These are phyloP conservation scores for Parasteatoda tepidariorum DNA, from an alignment of 1,140 invertebrate genomes.

Conservation along the genomic window DNA sequence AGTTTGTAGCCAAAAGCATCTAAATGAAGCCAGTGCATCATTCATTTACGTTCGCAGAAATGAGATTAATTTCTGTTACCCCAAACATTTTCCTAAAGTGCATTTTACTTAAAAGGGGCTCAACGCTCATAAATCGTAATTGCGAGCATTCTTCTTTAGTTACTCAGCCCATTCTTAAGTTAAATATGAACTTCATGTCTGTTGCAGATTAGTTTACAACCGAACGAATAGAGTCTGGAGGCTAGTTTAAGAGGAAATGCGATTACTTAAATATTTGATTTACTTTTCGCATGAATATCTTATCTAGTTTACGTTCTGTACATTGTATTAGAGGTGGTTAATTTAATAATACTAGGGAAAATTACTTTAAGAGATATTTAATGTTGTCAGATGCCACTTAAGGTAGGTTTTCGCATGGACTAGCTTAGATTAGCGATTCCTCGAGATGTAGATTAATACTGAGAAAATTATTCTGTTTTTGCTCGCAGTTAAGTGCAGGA, in stretches of 20 bases:
- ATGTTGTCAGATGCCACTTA: background rate
- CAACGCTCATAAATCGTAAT: conserved; percentile 5
- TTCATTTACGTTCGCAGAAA: background rate
- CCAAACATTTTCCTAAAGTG: background rate
- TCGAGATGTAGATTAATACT: no score
- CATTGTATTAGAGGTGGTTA: background rate
- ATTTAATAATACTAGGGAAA: conserved; percentile 3
- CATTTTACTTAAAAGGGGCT: background rate
- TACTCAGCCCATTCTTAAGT: background rate
- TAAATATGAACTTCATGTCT: conserved; percentile 12
- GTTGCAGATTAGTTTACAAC: conserved; percentile 20
- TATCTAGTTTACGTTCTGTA: background rate
- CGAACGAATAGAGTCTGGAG: conserved; percentile 6
- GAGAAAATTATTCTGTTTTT: no score
- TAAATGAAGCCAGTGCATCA: background rate
- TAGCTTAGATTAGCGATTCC: no score
- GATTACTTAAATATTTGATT: conserved; percentile 45
- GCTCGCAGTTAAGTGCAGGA: no score
- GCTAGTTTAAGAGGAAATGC: background rate
- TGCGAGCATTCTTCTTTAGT: conserved; percentile 11
- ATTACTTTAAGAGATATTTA: background rate
- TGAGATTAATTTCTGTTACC: background rate
- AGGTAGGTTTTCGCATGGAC: background rate
- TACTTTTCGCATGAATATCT: background rate
- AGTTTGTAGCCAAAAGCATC: no score